Conservation (phyloP, 2,888 invertebrate species). For the Iselma pallidipennis region DNA sequence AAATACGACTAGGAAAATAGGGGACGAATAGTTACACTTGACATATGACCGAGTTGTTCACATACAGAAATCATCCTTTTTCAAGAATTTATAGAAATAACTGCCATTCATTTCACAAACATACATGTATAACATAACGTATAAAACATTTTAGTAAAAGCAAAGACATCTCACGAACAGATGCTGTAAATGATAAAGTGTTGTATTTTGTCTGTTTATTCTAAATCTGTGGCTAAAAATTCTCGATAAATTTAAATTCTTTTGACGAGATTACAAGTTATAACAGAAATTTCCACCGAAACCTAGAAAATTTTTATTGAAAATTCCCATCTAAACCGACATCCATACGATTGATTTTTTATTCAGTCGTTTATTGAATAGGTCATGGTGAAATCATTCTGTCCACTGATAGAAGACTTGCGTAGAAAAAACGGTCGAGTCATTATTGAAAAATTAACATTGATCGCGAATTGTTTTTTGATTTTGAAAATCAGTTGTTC, state of each 20-base stretch:
- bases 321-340: too few species aligned
- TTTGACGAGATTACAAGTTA: too few species aligned
- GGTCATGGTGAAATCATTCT: background rate
- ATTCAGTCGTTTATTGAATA: too few species aligned
- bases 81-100: background rate
- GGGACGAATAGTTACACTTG: background rate
- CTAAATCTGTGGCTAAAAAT: background rate
- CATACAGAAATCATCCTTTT: background rate
- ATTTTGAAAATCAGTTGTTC: slow-evolving; percentile 4
- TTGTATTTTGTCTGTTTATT: background rate
- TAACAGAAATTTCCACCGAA: too few species aligned
- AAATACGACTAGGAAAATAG: too few species aligned
- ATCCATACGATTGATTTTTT: too few species aligned
- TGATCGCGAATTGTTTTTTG: background rate
- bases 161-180: background rate
- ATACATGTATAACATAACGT: background rate
- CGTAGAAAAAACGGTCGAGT: background rate
- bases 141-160: background rate
- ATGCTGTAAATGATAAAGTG: background rate
- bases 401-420: background rate
- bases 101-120: background rate
- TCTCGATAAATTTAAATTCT: background rate
- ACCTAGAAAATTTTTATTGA: too few species aligned
- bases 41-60: background rate
- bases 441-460: background rate